A percentile compares a stretch with the other conserved stretches of the same genome.
phyloP scores from a whole-genome alignment of 2,888 invertebrate species.

The Laothoe populi region DNA sequence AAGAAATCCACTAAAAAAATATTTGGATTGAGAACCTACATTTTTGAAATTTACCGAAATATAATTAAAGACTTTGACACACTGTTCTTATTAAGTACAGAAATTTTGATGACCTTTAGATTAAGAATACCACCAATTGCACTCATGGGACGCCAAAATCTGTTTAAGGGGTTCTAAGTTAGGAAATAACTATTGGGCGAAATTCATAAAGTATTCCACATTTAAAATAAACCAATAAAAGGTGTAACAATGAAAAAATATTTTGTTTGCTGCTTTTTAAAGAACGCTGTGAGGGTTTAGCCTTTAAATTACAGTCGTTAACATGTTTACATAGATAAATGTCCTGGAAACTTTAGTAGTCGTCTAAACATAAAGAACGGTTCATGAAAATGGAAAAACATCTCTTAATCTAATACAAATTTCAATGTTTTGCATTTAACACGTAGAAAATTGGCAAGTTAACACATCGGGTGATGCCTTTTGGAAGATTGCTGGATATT shows the following conservation, averaged over 20 bases:
- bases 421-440: conserved; percentile 11
- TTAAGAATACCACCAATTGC: conserved; percentile 3
- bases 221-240: too few relatives aligned
- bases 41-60: too few relatives aligned
- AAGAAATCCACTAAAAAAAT: too few relatives aligned
- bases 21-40: too few relatives aligned
- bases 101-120: conserved; percentile 12
- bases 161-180: too few relatives aligned
- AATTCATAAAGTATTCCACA: too few relatives aligned
- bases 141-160: background rate
- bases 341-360: background rate
- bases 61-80: too few relatives aligned
- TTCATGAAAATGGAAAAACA: background rate
- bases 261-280: too few relatives aligned
- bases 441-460: conserved; percentile 24
- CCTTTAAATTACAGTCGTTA: too few relatives aligned
- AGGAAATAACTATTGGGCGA: too few relatives aligned
- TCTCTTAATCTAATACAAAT: conserved; percentile 10
- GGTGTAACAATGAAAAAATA: too few relatives aligned
- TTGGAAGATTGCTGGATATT: background rate
- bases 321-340: background rate
- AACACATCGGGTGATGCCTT: background rate
- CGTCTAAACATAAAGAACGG: background rate
- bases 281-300: too few relatives aligned
- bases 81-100: conserved; percentile 10